phyloP scores from a whole-genome alignment of 2,113 vertebrate genomes.

The Platysteira castanea region DNA sequence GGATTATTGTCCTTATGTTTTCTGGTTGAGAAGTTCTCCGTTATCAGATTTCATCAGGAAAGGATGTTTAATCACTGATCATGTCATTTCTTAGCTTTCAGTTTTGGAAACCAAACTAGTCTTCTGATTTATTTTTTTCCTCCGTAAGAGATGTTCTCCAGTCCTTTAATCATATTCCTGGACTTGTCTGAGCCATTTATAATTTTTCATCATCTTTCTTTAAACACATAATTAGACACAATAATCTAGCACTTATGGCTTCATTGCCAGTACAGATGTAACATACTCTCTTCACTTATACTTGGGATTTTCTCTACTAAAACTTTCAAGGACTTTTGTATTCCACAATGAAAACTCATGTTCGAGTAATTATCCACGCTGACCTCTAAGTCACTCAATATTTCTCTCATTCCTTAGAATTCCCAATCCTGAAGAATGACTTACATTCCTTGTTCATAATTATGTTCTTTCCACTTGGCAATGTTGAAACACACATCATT shows the following conservation, averaged over 20 bases:
- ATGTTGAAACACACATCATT: neutral
- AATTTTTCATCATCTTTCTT: neutral
- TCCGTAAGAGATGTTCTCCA: neutral
- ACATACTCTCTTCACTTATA: neutral
- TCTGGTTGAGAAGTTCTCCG: neutral
- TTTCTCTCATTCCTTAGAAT: constrained; percentile 49
- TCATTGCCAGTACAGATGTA: neutral
- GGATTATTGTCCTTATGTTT: neutral
- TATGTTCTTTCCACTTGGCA: neutral
- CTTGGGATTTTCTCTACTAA: neutral
- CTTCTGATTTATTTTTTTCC: neutral
- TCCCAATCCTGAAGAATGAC: constrained; percentile 26
- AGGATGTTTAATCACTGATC: neutral
- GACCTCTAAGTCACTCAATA: constrained; percentile 41
- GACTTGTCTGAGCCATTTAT: neutral
- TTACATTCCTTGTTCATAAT: constrained; percentile 13
- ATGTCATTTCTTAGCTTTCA: neutral
- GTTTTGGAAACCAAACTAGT: neutral
- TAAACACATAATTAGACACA: neutral
- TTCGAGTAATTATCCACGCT: constrained; percentile 43
- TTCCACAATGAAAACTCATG: constrained; percentile 38
- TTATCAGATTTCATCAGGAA: constrained; percentile 1
- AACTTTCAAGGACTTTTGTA: constrained; percentile 39
- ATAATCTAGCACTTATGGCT: neutral
- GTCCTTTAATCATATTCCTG: neutral